These are phyloP conservation scores for Meiosimyza decipiens DNA, from an alignment of 2,888 invertebrate species.

Conservation along the genomic window DNA sequence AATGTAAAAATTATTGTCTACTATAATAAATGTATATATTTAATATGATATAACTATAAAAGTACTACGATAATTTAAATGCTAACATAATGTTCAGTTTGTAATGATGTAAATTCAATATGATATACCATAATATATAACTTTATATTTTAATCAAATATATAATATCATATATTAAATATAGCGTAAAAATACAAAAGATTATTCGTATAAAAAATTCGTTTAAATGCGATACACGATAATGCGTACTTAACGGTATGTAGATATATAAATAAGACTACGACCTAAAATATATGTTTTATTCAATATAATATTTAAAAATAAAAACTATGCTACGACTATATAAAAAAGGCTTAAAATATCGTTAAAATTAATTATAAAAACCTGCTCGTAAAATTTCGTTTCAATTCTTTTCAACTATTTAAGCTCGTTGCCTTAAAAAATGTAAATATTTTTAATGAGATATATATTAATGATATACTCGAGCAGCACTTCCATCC, in stretches of 20 bases:
- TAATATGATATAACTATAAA: constrained; percentile 18
- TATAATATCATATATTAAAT: constrained; percentile 18
- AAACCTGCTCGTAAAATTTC: constrained; percentile 31
- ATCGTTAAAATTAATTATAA: constrained; percentile 10
- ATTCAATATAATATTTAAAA: neutral
- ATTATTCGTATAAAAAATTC: neutral
- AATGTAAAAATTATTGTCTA: constrained; percentile 36
- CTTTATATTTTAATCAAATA: neutral
- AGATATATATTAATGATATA: constrained; percentile 7
- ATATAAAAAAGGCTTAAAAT: constrained; percentile 26
- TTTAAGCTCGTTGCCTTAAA: constrained; percentile 22
- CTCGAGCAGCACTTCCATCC: constrained; percentile 12
- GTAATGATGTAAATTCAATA: neutral
- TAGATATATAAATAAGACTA: neutral
- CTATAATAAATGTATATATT: constrained; percentile 17
- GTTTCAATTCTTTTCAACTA: neutral
- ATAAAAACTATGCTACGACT: neutral
- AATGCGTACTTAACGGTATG: constrained; percentile 11
- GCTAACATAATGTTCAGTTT: constrained; percentile 3
- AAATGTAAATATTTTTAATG: neutral
- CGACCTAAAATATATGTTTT: neutral
- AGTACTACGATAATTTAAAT: constrained; percentile 18
- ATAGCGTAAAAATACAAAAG: neutral
- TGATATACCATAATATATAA: neutral
- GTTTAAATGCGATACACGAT: neutral